Conservation (phyloP, 2,888 invertebrate genomes). For the Odiellus spinosus region DNA sequence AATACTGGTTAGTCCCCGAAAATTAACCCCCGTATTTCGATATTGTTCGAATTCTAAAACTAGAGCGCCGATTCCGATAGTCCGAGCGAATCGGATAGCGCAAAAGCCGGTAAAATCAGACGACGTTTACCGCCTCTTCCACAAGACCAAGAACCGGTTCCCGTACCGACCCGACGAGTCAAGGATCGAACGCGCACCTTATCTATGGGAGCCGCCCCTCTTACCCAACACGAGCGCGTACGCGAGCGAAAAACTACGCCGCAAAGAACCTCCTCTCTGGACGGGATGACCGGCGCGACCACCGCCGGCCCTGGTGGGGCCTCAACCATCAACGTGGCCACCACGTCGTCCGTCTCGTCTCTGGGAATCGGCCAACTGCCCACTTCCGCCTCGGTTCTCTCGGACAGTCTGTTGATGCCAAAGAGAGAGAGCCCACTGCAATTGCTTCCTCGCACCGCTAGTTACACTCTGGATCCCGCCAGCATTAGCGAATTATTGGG, state of each 20-base stretch:
- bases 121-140: constrained; percentile 35
- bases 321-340: background rate
- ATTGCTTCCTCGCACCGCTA: background rate
- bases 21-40: no score
- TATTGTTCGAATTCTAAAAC: no score
- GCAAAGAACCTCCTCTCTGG: constrained; percentile 26
- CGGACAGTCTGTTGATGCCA: background rate
- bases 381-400: background rate
- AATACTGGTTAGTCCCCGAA: no score
- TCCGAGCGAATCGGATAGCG: constrained; percentile 35
- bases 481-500: constrained; percentile 12
- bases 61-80: constrained; percentile 34
- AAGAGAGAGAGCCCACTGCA: background rate
- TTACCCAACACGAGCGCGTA: constrained; percentile 6
- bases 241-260: constrained; percentile 9
- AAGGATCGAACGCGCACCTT: constrained; percentile 23
- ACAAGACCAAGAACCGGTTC: constrained; percentile 34
- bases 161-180: constrained; percentile 30
- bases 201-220: constrained; percentile 12
- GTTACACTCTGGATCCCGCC: background rate
- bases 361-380: background rate
- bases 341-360: no score
- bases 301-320: constrained; percentile 16
- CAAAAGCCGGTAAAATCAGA: constrained; percentile 33
- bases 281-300: constrained; percentile 20